A percentile compares a stretch with the other conserved stretches of the same genome.
These are phyloP conservation scores for Drosophila algonquin DNA, from an alignment of 2,888 invertebrate species.

Conservation along the genomic window DNA sequence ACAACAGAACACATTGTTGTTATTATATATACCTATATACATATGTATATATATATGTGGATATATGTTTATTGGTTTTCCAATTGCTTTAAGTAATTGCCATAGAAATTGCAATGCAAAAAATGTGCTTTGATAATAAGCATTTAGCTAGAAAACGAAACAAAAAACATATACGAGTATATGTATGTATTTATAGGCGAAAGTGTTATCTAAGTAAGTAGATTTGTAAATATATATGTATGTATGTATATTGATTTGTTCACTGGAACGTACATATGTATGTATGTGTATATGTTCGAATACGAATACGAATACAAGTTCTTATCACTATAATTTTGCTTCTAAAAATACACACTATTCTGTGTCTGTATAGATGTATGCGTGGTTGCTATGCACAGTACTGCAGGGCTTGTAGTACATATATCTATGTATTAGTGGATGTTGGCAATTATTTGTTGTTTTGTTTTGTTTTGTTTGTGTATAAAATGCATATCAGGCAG, in stretches of 20 bases:
- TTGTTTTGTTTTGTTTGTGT: constrained; percentile 31
- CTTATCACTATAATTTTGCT: constrained; percentile 57
- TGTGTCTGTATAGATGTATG: constrained; percentile 48
- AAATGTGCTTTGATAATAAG: constrained; percentile 45
- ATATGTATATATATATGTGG: constrained; percentile 10
- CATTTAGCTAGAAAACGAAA: constrained; percentile 72
- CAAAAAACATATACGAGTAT: constrained; percentile 28
- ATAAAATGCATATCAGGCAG: constrained; percentile 74
- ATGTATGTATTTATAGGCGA: constrained; percentile 29
- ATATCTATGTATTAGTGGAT: constrained; percentile 23
- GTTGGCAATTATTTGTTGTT: constrained; percentile 28
- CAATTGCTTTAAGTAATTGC: constrained; percentile 42
- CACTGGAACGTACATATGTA: constrained; percentile 33
- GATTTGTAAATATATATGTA: constrained; percentile 23
- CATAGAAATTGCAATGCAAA: constrained; percentile 27
- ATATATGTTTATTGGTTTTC: constrained; percentile 12
- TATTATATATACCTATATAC: constrained; percentile 5
- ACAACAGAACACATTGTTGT: constrained; percentile 34
- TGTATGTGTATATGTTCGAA: constrained; percentile 23
- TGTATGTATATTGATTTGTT: constrained; percentile 25
- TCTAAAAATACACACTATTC: constrained; percentile 43
- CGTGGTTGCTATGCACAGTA: constrained; percentile 57
- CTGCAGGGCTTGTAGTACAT: constrained; percentile 18
- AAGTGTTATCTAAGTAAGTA: constrained; percentile 53
- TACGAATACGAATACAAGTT: constrained; percentile 40